These are phyloP conservation scores for Nipponia nippon DNA, from an alignment of 2,113 vertebrate genomes.

Conservation along the genomic window DNA sequence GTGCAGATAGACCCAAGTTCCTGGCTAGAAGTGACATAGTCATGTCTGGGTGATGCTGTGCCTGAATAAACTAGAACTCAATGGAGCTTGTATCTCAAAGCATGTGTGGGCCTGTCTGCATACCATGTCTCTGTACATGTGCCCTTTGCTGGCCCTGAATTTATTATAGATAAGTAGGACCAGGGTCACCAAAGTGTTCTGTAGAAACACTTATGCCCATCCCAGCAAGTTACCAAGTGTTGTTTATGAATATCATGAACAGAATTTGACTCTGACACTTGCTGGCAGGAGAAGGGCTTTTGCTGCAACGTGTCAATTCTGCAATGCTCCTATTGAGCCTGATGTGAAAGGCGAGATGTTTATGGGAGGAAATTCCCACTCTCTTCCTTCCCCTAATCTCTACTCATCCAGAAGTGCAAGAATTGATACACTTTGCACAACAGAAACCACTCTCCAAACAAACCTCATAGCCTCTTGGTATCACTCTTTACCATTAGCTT, in stretches of 20 bases:
- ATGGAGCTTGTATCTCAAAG: neutral
- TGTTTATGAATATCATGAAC: neutral
- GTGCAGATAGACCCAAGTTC: neutral
- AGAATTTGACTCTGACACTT: neutral
- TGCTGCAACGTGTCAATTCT: neutral
- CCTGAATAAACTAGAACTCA: neutral
- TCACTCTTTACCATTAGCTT: neutral
- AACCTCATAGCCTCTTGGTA: neutral
- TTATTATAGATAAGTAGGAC: neutral
- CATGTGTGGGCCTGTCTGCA: neutral
- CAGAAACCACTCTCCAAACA: neutral
- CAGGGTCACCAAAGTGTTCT: neutral
- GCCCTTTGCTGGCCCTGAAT: neutral
- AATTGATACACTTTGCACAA: neutral
- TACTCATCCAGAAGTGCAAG: neutral
- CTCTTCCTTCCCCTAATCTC: neutral
- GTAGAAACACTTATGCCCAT: neutral
- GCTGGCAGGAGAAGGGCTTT: neutral
- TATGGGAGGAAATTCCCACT: neutral
- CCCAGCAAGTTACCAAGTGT: neutral
- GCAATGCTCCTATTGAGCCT: neutral
- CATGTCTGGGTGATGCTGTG: neutral
- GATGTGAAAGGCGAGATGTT: neutral
- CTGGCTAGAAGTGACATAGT: neutral
- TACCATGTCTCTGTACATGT: rapidly evolving